Evolutionary conservation across 2,113 vertebrate species (phyloP).

Genomic region (Hystrix brachyura): DNA sequence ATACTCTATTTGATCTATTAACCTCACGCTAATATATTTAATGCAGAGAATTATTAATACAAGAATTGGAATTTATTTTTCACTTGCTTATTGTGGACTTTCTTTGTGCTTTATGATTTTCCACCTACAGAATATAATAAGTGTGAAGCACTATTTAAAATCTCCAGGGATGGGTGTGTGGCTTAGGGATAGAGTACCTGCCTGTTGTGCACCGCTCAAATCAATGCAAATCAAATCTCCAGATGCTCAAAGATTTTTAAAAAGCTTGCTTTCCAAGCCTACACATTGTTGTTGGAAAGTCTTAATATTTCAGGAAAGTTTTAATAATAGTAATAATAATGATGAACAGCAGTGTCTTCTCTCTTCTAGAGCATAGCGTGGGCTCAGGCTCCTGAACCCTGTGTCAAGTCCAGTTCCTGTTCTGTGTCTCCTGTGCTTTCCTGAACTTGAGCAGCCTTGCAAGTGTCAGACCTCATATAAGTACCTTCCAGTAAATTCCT

Average conservation of each 20-base stretch:
- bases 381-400: background rate
- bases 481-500: background rate
- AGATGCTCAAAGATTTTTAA: background rate
- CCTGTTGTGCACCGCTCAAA: background rate
- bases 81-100: background rate
- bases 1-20: background rate
- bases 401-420: background rate
- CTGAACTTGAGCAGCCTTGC: background rate
- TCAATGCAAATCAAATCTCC: background rate
- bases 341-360: background rate
- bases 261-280: background rate
- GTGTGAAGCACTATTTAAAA: background rate
- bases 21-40: background rate
- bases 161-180: background rate
- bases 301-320: background rate
- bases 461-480: background rate
- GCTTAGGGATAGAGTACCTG: background rate
- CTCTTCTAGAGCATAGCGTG: background rate
- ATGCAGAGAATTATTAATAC: background rate
- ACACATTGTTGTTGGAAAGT: background rate
- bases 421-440: background rate
- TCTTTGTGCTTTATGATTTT: constrained; percentile 24
- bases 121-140: background rate
- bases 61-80: background rate
- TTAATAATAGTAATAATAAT: background rate